These are phyloP conservation scores for Monopterus albus DNA, from an alignment of 2,113 vertebrate genomes.

Conservation along the genomic window DNA sequence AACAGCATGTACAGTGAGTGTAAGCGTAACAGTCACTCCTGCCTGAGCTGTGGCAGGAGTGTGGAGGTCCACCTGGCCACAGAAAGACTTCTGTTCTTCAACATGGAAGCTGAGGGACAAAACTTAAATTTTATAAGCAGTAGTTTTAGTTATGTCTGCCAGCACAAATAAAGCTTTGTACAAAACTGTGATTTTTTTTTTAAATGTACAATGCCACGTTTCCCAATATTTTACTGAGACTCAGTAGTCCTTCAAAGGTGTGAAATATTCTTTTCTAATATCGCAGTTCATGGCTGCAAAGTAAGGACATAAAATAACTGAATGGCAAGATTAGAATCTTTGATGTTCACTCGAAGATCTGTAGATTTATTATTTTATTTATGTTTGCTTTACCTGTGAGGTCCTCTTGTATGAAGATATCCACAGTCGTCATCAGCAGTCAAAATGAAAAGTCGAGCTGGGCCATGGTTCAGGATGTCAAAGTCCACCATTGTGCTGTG, in stretches of 20 bases:
- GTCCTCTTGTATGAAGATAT: constrained; percentile 78
- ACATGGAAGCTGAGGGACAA: constrained; percentile 70
- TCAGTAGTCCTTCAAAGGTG: neutral
- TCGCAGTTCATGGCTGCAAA: neutral
- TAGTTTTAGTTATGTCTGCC: no score
- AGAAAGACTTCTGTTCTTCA: constrained; percentile 67
- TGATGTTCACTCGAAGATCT: no score
- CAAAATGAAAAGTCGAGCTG: constrained; percentile 69
- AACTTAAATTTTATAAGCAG: no score
- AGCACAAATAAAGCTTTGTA: neutral
- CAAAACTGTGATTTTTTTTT: neutral
- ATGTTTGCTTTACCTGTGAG: constrained; percentile 56
- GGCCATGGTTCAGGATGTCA: constrained; percentile 78
- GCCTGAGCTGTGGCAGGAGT: constrained; percentile 72
- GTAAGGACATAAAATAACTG: neutral
- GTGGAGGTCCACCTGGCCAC: constrained; percentile 74
- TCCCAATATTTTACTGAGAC: neutral
- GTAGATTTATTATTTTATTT: no score
- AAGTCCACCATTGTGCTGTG: constrained; percentile 72
- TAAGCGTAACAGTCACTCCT: constrained; percentile 77
- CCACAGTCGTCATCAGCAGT: constrained; percentile 72
- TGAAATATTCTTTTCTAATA: neutral
- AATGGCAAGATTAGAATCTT: no score
- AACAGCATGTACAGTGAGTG: constrained; percentile 71
- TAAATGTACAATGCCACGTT: neutral